Conservation (phyloP, 2,113 vertebrate species). For the Myrmecobius fasciatus region DNA sequence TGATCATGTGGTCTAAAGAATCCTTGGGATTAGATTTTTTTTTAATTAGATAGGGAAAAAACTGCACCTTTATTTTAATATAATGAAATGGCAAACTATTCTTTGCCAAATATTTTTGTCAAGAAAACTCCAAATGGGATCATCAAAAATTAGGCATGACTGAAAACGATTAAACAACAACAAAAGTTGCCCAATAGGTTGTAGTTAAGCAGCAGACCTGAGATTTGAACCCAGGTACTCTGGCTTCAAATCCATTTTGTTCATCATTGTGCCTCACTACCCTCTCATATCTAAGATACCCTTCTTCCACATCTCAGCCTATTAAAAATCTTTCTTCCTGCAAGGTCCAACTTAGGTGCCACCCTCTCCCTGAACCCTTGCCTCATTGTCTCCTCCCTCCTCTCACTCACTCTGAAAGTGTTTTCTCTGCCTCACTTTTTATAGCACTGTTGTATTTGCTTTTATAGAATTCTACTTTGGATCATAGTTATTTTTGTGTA, state of each 20-base stretch:
- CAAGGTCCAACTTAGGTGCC: neutral
- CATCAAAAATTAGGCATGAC: too few relatives aligned
- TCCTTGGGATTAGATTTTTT: neutral
- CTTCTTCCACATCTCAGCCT: neutral
- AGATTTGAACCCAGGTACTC: neutral
- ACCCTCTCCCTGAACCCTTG: neutral
- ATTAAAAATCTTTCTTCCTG: neutral
- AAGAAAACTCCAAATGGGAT: too few relatives aligned
- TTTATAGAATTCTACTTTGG: neutral
- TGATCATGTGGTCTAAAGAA: neutral
- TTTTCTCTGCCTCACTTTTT: neutral
- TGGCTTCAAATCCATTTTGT: neutral
- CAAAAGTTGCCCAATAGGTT: too few relatives aligned
- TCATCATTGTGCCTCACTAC: neutral
- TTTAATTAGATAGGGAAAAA: neutral
- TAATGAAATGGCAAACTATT: neutral
- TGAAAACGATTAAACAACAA: too few relatives aligned
- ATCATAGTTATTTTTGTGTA: neutral
- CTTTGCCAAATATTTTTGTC: too few relatives aligned
- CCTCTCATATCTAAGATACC: neutral
- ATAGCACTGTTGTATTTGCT: neutral
- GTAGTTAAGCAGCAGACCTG: neutral
- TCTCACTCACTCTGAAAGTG: neutral
- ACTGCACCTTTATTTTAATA: neutral
- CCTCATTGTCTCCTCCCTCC: neutral